Conservation (phyloP, 1,140 invertebrate species). For the Orius insidiosus region DNA sequence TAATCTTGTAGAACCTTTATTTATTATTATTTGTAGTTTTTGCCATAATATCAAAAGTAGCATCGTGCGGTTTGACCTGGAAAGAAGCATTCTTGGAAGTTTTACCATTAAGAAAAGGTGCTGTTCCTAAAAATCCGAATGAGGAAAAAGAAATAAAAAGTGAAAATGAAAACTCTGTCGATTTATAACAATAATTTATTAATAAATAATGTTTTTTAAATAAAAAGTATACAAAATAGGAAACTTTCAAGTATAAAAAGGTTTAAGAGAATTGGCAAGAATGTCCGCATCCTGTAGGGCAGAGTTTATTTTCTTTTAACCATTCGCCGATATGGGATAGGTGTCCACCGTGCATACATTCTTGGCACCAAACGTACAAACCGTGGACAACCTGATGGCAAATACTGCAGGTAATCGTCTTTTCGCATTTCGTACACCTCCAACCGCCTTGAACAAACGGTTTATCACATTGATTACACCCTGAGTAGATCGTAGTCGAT, state of each 20-base stretch:
- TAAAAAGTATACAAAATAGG: no score
- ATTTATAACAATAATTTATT: no score
- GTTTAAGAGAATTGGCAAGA: slow-evolving; percentile 48
- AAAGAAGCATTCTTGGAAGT: slow-evolving; percentile 66
- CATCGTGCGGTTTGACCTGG: slow-evolving; percentile 59
- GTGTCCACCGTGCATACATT: slow-evolving; percentile 65
- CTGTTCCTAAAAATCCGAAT: slow-evolving; percentile 19
- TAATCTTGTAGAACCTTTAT: no score
- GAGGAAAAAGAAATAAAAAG: no score
- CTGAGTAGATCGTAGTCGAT: slow-evolving; percentile 63
- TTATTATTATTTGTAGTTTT: no score
- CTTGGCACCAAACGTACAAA: slow-evolving; percentile 87
- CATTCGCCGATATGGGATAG: slow-evolving; percentile 71
- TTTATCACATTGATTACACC: slow-evolving; percentile 56
- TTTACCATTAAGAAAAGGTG: slow-evolving; percentile 58
- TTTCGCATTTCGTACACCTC: slow-evolving; percentile 61
- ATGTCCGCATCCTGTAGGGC: slow-evolving; percentile 87
- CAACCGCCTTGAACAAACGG: slow-evolving; percentile 48
- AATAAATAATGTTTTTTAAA: no score
- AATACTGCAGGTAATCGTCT: slow-evolving; percentile 52
- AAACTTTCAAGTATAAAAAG: neutral
- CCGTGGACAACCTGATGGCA: slow-evolving; percentile 77
- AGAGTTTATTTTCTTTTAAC: slow-evolving; percentile 60
- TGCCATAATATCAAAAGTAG: slow-evolving; percentile 67
- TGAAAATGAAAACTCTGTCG: no score